Base-by-base conservation (phyloP, 2,888 invertebrate genomes). In the Agonopterix subpropinquella region DNA sequence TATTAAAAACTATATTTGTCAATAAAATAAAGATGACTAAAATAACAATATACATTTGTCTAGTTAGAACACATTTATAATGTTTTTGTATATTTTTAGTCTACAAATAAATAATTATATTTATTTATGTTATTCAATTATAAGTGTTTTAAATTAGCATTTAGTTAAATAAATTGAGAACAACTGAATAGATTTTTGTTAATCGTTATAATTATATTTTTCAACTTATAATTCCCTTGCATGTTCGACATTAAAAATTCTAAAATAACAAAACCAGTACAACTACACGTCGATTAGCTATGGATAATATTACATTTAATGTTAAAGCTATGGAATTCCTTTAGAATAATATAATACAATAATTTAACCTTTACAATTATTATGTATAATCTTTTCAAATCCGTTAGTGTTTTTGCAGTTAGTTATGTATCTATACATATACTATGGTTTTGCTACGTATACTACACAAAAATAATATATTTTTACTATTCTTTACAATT, bases 341-440 rank as follows among this genome's bases (percentile, higher is more conserved):
- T 73, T 59, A 47, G 15, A 47, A 53, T 59, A 59, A 62, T 72
- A 69, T 68, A 56, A 57, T 70, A 70, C 62, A 67, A 56, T 54
- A 49, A 53, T 50, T 53, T 51, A 45, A 28, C 28, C 28, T 48
- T 46, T 57, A 59, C 55, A 49, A 50, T 65, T 64, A 60, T 53
- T 71, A 70, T 73, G 63, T 63, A 68, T 70, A 68, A 59, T 67
- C 57, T 64, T 75, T 75, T 86, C 86, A 87, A 87, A 87, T 87
- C 86, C 86, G 54, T 86, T 78, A 84, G 86, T 86, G 86, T 71
- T 62, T 72, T 80, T 86, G 85, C 85, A 86, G 85, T 82, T 69
- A 59, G 63, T 70, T 70, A 56, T 61, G 62, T 69, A 63, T 64
- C 61, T 71, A 64, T 58, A 66, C 59, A 59, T 58, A 41, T 57